Evolutionary conservation across 2,888 invertebrate genomes (phyloP).

Genomic region (Prionchulus punctatus): DNA sequence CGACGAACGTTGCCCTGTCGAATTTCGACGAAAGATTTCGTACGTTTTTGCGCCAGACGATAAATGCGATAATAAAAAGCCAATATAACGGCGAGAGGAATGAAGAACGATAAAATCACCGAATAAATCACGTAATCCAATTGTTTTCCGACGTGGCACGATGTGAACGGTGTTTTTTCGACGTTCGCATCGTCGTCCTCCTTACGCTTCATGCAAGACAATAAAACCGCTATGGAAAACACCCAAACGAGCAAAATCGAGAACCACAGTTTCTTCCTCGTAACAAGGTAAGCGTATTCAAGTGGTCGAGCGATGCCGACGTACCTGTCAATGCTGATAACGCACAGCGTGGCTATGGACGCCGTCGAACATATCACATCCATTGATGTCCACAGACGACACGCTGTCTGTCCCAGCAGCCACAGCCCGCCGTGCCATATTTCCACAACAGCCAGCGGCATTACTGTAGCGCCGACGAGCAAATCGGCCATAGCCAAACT

Average conservation of each 20-base stretch:
- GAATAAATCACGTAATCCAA: conserved; percentile 10
- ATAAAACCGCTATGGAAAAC: conserved; percentile 5
- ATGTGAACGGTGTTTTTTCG: neutral
- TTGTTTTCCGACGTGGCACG: conserved; percentile 12
- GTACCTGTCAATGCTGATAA: conserved; percentile 11
- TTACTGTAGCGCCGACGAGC: conserved; percentile 6
- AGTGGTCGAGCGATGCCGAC: conserved; percentile 12
- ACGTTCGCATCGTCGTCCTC: neutral
- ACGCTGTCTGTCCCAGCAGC: conserved; percentile 2
- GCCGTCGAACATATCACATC: conserved; percentile 13
- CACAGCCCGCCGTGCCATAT: neutral
- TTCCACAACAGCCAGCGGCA: conserved; percentile 1
- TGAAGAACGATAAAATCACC: conserved; percentile 12
- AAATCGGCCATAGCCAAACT: conserved; percentile 11
- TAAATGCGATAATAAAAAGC: conserved; percentile 11
- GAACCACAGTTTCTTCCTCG: conserved; percentile 4
- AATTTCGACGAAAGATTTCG: neutral
- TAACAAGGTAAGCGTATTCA: conserved; percentile 10
- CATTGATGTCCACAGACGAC: conserved; percentile 12
- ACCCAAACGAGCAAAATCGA: conserved; percentile 9
- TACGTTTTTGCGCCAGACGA: neutral
- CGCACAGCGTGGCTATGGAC: conserved; percentile 10
- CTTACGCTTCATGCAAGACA: neutral
- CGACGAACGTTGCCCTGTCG: neutral
- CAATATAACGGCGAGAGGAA: conserved; percentile 12